Conservation (phyloP, 2,888 invertebrate genomes). For the Rapana venosa region DNA sequence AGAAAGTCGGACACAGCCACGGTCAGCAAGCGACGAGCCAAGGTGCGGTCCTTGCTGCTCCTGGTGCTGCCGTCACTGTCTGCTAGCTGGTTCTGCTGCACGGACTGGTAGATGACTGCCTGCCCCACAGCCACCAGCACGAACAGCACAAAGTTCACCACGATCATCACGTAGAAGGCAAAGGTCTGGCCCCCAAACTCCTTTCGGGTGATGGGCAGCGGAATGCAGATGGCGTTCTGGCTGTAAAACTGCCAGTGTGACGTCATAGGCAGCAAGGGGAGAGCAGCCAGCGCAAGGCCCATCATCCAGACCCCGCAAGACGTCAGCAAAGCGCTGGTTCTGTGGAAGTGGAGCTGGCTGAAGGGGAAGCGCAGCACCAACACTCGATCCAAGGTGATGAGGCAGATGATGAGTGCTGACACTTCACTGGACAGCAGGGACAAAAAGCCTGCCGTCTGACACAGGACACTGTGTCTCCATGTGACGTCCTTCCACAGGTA, state of each 20-base stretch:
- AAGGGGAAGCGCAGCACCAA: neutral
- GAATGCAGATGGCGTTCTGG: neutral
- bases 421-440: constrained; percentile 81
- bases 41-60: neutral
- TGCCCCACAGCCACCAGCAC: neutral
- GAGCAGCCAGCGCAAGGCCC: constrained; percentile 50
- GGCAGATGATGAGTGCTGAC: constrained; percentile 82
- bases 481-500: constrained; percentile 58
- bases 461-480: constrained; percentile 58
- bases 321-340: neutral
- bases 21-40: neutral
- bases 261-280: neutral
- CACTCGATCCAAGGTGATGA: constrained; percentile 82
- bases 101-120: constrained; percentile 64
- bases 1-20: neutral
- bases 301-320: constrained; percentile 61
- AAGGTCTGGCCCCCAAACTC: neutral
- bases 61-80: neutral
- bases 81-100: neutral
- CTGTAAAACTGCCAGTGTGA: neutral
- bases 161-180: neutral
- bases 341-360: neutral
- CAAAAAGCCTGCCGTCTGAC: constrained; percentile 59
- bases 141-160: neutral
- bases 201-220: neutral